Evolutionary conservation across 2,113 vertebrate species (phyloP), one percentile per base, ranked within the genome.

Genomic region (Cnemophilus loriae): DNA sequence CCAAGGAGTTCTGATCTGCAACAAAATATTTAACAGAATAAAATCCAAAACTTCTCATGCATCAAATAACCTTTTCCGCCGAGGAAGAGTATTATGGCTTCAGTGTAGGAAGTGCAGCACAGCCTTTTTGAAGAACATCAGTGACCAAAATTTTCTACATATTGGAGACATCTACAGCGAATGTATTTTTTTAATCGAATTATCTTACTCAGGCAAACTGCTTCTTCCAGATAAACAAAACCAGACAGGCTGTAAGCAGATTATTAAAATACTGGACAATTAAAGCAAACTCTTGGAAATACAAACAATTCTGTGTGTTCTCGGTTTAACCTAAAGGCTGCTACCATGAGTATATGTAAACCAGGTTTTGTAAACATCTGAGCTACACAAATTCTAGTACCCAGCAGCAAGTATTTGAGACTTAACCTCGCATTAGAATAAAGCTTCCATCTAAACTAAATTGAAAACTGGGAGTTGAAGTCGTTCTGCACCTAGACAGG

Each of bases 211-310:
- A 67, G 84, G 79, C 76, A 77, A 95, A 73, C 92, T 78, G 74
- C 88, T 70, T 93, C 70, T 91, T 95, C 97, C 91, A 88, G 87
- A 94, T 95, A 96, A 97, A 96, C 89, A 93, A 80, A 96, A 97
- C 7, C 94, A 96, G 95, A 82, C 86, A 84, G 61, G 32, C 94
- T 64, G 20, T 94, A 96, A 97, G 53, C 84, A 86, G 94, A 91
- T 96, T 90, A 97, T 90, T 97, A 74, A 96, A 87, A 89, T 90
- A 76, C 5, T 73, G 64, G 73, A 61, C 41, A 89, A 79, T 92
- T 93, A 94, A 92, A 92, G 79, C 44, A 94, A 95, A 86, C 37
- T 95, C 44, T 69, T 91, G 49, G 60, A 96, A 89, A 84, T 73
- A 9, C 18, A 76, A 64, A 46, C 49, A 44, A 12, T 80, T 87